phyloP scores from a whole-genome alignment of 2,888 invertebrate species.

The Parnassius orleans region DNA sequence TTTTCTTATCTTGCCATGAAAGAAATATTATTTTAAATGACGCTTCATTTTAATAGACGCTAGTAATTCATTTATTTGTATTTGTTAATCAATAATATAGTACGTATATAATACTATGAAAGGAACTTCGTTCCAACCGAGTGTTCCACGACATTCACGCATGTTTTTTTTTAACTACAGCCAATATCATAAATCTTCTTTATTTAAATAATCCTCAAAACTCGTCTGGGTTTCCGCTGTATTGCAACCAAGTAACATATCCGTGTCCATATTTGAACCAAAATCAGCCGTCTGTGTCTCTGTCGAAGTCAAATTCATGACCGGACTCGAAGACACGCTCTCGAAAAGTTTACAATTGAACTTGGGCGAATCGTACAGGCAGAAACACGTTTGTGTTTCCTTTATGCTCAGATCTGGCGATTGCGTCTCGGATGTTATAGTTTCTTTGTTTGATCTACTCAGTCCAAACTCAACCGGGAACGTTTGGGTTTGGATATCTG shows the following conservation, averaged over 20 bases:
- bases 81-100: too few relatives aligned
- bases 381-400: slow-evolving; percentile 67
- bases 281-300: slow-evolving; percentile 62
- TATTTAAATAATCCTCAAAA: slow-evolving; percentile 44
- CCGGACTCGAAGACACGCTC: slow-evolving; percentile 51
- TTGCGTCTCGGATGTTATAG: slow-evolving; percentile 53
- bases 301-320: slow-evolving; percentile 50
- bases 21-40: too few relatives aligned
- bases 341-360: slow-evolving; percentile 48
- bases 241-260: slow-evolving; percentile 50
- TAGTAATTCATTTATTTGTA: too few relatives aligned
- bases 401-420: slow-evolving; percentile 63
- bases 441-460: slow-evolving; percentile 58
- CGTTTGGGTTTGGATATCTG: slow-evolving; percentile 71
- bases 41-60: too few relatives aligned
- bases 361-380: slow-evolving; percentile 55
- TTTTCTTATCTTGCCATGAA: too few relatives aligned
- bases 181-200: slow-evolving; percentile 47
- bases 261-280: slow-evolving; percentile 29
- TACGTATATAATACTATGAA: too few relatives aligned
- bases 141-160: too few relatives aligned
- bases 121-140: too few relatives aligned
- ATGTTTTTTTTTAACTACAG: neutral
- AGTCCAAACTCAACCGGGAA: slow-evolving; percentile 62
- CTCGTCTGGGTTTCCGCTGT: slow-evolving; percentile 64